A percentile compares a stretch with the other conserved stretches of the same genome.
phyloP scores from a whole-genome alignment of 2,888 invertebrate genomes.

The Lithodes maja region DNA sequence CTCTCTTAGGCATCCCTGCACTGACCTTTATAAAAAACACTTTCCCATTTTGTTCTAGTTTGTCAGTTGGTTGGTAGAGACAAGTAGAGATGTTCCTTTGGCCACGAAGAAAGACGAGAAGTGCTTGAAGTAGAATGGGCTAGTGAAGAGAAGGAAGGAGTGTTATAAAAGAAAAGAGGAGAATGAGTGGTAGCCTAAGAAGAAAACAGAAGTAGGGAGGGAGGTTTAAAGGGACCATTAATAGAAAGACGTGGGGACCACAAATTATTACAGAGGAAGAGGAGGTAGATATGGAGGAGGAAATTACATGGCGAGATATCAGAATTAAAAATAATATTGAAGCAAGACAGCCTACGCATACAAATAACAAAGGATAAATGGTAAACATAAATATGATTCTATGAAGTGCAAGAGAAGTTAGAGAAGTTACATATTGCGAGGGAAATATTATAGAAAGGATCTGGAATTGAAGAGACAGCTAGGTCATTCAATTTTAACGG shows the following conservation, averaged over 20 bases:
- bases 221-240: neutral
- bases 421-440: too few relatives aligned
- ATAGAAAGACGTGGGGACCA: neutral
- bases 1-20: neutral
- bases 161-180: neutral
- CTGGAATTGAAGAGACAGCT: too few relatives aligned
- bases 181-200: neutral
- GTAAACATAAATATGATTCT: neutral
- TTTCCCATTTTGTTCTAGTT: neutral
- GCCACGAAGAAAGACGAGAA: slow-evolving; percentile 1
- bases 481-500: too few relatives aligned
- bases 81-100: neutral
- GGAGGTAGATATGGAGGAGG: too few relatives aligned
- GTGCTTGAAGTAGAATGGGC: neutral
- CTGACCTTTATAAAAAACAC: neutral
- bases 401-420: too few relatives aligned
- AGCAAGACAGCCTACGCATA: too few relatives aligned
- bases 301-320: too few relatives aligned
- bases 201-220: neutral
- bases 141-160: neutral
- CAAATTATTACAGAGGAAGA: too few relatives aligned
- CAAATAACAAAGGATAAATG: neutral
- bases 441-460: too few relatives aligned
- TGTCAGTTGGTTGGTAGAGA: neutral
- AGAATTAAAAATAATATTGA: too few relatives aligned